Percentiles rank a stretch among this genome's conserved stretches.
Evolutionary conservation across 2,888 invertebrate species (phyloP).

Genomic region (Oxystoma pomonae): DNA sequence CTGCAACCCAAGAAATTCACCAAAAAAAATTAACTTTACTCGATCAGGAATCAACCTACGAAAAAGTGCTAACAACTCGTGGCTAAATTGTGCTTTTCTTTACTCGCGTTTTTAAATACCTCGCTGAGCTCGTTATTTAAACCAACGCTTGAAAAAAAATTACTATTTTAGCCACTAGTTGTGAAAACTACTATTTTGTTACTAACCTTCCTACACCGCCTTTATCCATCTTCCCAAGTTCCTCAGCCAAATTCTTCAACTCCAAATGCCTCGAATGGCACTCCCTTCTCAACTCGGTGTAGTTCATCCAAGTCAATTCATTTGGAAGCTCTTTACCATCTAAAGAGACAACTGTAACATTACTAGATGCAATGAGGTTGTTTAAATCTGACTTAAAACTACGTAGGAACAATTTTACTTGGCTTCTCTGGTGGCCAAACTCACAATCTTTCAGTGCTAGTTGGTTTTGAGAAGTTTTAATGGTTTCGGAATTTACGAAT

Average conservation of each 20-base stretch:
- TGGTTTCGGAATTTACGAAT: not conserved
- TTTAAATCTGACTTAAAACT: constrained; percentile 55
- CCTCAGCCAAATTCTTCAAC: constrained; percentile 28
- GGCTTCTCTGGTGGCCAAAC: constrained; percentile 54
- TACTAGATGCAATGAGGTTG: constrained; percentile 43
- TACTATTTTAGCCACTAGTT: too few relatives aligned
- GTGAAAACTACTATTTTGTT: too few relatives aligned
- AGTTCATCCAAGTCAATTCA: constrained; percentile 57
- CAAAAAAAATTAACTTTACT: too few relatives aligned
- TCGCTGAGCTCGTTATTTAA: too few relatives aligned
- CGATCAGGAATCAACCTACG: too few relatives aligned
- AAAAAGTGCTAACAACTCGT: too few relatives aligned
- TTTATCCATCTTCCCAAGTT: not conserved
- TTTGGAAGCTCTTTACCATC: constrained; percentile 51
- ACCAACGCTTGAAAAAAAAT: too few relatives aligned
- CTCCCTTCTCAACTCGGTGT: constrained; percentile 53
- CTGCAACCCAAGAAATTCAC: too few relatives aligned
- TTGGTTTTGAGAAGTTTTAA: not conserved
- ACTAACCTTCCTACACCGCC: too few relatives aligned
- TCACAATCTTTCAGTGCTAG: constrained; percentile 61
- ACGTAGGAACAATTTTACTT: constrained; percentile 57
- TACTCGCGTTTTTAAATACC: too few relatives aligned
- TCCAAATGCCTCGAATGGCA: constrained; percentile 50
- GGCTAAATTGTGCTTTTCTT: too few relatives aligned
- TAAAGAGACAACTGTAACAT: constrained; percentile 55